These are phyloP conservation scores for Craterocephalus amniculus DNA, from an alignment of 2,797 vertebrate species.

Conservation along the genomic window DNA sequence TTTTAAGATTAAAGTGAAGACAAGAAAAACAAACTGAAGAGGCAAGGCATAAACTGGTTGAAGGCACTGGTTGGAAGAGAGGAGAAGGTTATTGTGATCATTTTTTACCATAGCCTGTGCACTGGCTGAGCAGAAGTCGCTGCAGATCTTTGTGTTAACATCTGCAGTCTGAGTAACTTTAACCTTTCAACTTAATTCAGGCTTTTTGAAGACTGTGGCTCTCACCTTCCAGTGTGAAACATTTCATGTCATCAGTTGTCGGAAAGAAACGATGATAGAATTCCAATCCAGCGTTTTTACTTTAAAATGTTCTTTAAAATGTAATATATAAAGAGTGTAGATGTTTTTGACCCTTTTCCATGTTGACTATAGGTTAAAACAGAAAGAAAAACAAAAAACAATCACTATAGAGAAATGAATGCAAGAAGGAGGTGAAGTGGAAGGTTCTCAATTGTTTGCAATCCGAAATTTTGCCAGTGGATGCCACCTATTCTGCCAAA, in stretches of 20 bases:
- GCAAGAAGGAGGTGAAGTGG: no score
- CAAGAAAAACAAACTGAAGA: conserved; percentile 53
- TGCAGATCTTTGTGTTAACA: conserved; percentile 11
- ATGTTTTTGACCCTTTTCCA: neutral
- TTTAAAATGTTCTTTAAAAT: neutral
- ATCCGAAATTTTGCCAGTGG: neutral
- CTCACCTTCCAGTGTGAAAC: neutral
- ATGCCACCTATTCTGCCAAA: neutral
- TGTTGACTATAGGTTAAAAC: neutral
- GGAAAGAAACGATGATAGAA: neutral
- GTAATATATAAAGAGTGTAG: neutral
- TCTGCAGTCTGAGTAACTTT: neutral
- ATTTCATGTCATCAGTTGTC: neutral
- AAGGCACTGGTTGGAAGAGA: conserved; percentile 33
- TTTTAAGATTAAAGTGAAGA: conserved; percentile 73
- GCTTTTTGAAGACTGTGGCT: neutral
- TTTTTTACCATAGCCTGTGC: conserved; percentile 21
- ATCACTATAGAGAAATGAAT: no score
- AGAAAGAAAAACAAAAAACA: no score
- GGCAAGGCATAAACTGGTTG: conserved; percentile 32
- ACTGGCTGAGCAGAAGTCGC: conserved; percentile 10
- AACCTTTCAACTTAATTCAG: neutral
- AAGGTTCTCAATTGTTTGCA: neutral
- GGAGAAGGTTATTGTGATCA: conserved; percentile 58
- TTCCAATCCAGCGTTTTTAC: neutral